A percentile compares a stretch with the other conserved stretches of the same genome.
Evolutionary conservation across 2,888 invertebrate species (phyloP).

Genomic region (Aspidapion aeneum): DNA sequence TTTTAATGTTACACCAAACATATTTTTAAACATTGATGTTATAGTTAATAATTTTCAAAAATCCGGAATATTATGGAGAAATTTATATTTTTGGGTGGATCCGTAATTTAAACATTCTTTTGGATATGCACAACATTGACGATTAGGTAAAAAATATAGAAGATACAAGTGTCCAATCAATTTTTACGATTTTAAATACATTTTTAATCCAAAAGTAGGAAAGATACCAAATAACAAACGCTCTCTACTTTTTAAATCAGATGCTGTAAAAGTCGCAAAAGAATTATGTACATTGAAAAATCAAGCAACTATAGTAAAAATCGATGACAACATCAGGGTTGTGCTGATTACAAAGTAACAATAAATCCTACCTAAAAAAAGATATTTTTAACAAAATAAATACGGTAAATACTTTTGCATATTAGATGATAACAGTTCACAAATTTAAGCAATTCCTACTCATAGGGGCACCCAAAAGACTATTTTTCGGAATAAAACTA

Average conservation of each 20-base stretch:
- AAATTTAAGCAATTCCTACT: constrained; percentile 21
- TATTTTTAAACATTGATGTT: background rate
- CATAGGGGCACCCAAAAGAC: constrained; percentile 10
- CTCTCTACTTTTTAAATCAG: background rate
- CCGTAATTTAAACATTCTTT: background rate
- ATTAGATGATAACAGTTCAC: constrained; percentile 22
- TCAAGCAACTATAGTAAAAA: background rate
- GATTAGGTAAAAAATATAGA: background rate
- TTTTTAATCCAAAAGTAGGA: background rate
- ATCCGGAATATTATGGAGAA: background rate
- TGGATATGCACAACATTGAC: background rate
- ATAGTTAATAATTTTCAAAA: background rate
- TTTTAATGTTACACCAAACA: background rate
- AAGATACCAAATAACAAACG: background rate
- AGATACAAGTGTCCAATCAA: background rate
- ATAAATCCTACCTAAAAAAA: constrained; percentile 33
- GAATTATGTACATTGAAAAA: background rate
- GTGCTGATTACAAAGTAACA: constrained; percentile 9
- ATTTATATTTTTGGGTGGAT: background rate
- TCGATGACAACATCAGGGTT: constrained; percentile 4
- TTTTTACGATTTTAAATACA: background rate
- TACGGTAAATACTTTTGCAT: constrained; percentile 25
- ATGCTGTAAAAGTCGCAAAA: background rate
- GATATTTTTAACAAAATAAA: constrained; percentile 26
- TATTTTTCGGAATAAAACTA: constrained; percentile 26